Evolutionary conservation across 2,797 vertebrate genomes (phyloP), one percentile per base, ranked within the genome.

Genomic region (Labeo calbasu): DNA sequence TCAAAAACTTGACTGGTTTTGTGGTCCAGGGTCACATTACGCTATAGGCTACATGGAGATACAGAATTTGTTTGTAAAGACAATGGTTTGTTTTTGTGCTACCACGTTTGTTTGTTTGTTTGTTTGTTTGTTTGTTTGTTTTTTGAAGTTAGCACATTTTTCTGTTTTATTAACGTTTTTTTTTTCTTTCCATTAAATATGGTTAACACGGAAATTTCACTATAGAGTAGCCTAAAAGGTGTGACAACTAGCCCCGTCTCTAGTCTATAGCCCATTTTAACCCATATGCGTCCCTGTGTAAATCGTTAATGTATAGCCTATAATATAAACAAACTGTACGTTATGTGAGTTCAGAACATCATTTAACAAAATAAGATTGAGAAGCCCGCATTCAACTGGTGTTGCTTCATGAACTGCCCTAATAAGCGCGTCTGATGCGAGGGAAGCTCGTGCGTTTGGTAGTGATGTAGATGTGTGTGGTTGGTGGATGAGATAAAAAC

Each of bases 401-500:
- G 81, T 55, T 68, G 15, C 21, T 79, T 48, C 25, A 51, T 48
- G 77, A 51, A 79, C 61, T 32, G 25, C 77, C 59, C 77, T 28
- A 50, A 46, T 46, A 78, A 32, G 59, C 46, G 25, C 77, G n/a
- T 79, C 15, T 53, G 46, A 43, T 57, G 23, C 4, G 59, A 68
- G 61, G 32, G 5, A 7, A 7, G 55, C 68, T 40, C 32, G 50
- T n/a, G 25, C 9, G 48, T 51, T 2, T 72, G 40, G 14, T 13
- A 4, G 69, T 72, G 69, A 81, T 81, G 79, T 72, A 80, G 65
- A 19, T 43, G 69, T 28, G 79, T 53, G 57, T 40, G 55, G 46
- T 19, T 66, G 50, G 40, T 32, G 73, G 50, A 65, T 57, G 82
- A 83, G 63, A 83, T 68, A 40, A 75, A 48, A 76, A 76, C 59